Evolutionary conservation across 1,140 invertebrate species (phyloP), one percentile per base, ranked within the genome.

Genomic region (Himalopsyche phryganea): DNA sequence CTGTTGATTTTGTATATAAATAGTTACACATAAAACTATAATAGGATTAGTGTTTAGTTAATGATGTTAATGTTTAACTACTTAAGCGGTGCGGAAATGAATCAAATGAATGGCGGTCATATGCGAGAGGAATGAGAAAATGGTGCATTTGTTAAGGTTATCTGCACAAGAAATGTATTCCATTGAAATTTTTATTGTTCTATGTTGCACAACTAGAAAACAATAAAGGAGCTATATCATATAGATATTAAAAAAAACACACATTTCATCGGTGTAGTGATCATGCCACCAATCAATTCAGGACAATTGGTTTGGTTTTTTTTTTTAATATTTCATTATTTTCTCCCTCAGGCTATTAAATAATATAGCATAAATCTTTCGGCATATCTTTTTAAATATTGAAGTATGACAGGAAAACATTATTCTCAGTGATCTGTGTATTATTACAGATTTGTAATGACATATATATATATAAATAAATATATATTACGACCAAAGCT

Each of bases 1-100:
- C 36, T 53, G 44, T 53, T 53, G 48, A 60, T 54, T 58, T 60
- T 60, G 58, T 60, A 60, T 41, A 56, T 56, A 56, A 56, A 56
- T 48, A 40, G 3, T 28, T 28, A 28, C 46, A 52, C 52, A 59
- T 59, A 20, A 59, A 46, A 36, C 48, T 48, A 53, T 18, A 42
- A 35, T 54, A 54, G 41, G 28, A 35, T 28, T 28, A 54, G 13
- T 28, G 47, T 52, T 18, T 28, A 42, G 53, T 41, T 23, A 14
- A 18, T 48, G 6, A 47, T 50, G 40, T 35, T 60, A 60, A 49
- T 54, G 40, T 60, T 60, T 46, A 35, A 60, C 44, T 54, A 54
- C 35, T 17, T 40, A 47, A 45, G 35, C 20, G 17, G 51, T 51
- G 18, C 32, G 35, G 46, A 28, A 14, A 33, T 36, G 58, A 19